These are phyloP conservation scores for Lamellibrachia columna DNA, from an alignment of 2,888 invertebrate species.

Conservation along the genomic window DNA sequence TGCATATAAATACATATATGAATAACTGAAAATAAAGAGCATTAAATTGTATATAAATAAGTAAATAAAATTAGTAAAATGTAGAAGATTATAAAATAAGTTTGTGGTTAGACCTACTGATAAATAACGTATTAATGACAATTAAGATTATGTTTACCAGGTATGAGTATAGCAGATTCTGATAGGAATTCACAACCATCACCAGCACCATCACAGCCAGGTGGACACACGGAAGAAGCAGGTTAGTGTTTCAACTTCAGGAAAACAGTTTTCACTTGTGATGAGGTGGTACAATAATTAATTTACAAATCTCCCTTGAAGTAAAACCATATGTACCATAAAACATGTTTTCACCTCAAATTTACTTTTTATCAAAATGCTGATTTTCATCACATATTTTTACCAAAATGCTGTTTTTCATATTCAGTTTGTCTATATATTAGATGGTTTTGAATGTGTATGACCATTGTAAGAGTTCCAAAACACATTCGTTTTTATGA, in stretches of 20 bases:
- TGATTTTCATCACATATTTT: too few relatives aligned
- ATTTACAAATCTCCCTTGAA: not conserved
- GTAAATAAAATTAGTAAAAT: too few relatives aligned
- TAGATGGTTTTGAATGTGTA: not conserved
- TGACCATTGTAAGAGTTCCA: not conserved
- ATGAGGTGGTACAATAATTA: not conserved
- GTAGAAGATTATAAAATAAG: too few relatives aligned
- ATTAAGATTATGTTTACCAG: not conserved
- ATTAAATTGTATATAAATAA: too few relatives aligned
- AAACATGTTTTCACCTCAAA: too few relatives aligned
- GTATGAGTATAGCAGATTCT: not conserved
- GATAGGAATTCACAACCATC: not conserved
- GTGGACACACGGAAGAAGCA: not conserved
- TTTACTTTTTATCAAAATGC: too few relatives aligned
- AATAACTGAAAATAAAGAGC: too few relatives aligned
- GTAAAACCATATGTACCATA: not conserved
- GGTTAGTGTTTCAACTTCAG: not conserved
- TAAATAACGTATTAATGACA: too few relatives aligned
- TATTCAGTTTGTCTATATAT: not conserved
- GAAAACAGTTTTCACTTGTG: not conserved
- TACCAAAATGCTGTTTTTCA: too few relatives aligned
- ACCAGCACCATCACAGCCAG: not conserved
- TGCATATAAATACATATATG: too few relatives aligned
- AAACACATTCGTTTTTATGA: not conserved
- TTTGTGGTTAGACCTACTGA: too few relatives aligned